Conservation (phyloP, 2,113 vertebrate species). For the Panthera uncia region DNA sequence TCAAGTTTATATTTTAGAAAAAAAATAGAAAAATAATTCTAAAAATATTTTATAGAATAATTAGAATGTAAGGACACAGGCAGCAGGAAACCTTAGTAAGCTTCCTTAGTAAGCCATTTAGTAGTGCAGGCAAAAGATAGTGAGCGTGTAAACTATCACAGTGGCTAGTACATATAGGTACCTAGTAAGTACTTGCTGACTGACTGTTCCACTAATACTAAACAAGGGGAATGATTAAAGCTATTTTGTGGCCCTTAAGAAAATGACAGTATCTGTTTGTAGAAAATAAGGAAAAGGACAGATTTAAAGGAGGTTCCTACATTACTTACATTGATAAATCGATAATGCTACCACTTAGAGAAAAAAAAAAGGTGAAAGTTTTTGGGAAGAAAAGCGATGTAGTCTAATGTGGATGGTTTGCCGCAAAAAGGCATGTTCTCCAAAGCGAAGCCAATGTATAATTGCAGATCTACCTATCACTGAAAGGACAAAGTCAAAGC, state of each 20-base stretch:
- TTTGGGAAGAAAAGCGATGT: neutral
- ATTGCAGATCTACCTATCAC: neutral
- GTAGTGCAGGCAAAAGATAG: neutral
- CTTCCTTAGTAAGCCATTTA: neutral
- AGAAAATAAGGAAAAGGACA: neutral
- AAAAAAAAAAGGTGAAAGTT: neutral
- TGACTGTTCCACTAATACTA: neutral
- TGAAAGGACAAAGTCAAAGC: neutral
- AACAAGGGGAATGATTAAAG: neutral
- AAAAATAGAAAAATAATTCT: neutral
- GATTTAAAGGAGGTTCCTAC: neutral
- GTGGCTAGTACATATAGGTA: neutral
- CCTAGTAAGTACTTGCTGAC: neutral
- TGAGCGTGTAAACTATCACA: neutral
- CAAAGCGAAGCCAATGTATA: neutral
- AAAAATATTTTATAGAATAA: neutral
- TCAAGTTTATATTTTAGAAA: neutral
- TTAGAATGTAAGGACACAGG: neutral
- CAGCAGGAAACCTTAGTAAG: neutral
- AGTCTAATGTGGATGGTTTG: neutral
- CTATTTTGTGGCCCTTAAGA: neutral
- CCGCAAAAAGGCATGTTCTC: neutral
- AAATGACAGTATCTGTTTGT: neutral
- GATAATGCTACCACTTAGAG: too few species aligned
- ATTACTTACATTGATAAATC: neutral